A percentile compares a stretch with the other conserved stretches of the same genome.
Evolutionary conservation across 2,113 vertebrate species (phyloP).

Genomic region (Parus major): DNA sequence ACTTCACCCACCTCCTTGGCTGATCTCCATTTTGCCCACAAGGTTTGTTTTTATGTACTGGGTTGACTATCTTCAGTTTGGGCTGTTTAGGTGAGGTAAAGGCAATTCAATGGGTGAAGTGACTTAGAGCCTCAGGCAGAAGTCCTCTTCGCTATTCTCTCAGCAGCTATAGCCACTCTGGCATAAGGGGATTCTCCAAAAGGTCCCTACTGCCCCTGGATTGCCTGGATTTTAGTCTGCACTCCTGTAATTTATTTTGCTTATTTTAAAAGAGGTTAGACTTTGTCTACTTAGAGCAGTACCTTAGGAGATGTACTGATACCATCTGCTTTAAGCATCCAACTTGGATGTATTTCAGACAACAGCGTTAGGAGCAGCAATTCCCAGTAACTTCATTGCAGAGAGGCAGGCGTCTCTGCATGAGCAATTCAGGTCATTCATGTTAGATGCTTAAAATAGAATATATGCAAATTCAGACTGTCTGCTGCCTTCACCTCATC

Average conservation of each 20-base stretch:
- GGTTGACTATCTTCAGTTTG: background rate
- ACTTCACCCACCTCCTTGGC: background rate
- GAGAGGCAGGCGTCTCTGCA: slow-evolving; percentile 1
- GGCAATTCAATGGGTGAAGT: background rate
- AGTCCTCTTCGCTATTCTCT: accelerated
- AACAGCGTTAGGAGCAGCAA: background rate
- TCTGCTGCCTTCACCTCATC: background rate
- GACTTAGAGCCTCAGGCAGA: background rate
- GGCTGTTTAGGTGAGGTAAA: background rate
- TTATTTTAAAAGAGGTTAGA: background rate
- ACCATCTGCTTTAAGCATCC: slow-evolving; percentile 56
- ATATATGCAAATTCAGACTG: background rate
- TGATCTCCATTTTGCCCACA: background rate
- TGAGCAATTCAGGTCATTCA: slow-evolving; percentile 25
- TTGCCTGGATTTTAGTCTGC: background rate
- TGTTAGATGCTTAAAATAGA: slow-evolving; percentile 30
- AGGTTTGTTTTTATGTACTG: background rate
- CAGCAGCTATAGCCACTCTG: background rate
- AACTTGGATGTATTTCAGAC: slow-evolving; percentile 42
- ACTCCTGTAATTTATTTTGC: background rate
- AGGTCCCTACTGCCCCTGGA: background rate
- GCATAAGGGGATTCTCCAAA: background rate
- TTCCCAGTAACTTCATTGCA: background rate
- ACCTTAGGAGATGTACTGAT: slow-evolving; percentile 6
- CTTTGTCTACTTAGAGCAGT: background rate